Percentiles rank a stretch among this genome's conserved stretches.
Evolutionary conservation across 2,797 vertebrate genomes (phyloP).

Genomic region (Smutsia gigantea): DNA sequence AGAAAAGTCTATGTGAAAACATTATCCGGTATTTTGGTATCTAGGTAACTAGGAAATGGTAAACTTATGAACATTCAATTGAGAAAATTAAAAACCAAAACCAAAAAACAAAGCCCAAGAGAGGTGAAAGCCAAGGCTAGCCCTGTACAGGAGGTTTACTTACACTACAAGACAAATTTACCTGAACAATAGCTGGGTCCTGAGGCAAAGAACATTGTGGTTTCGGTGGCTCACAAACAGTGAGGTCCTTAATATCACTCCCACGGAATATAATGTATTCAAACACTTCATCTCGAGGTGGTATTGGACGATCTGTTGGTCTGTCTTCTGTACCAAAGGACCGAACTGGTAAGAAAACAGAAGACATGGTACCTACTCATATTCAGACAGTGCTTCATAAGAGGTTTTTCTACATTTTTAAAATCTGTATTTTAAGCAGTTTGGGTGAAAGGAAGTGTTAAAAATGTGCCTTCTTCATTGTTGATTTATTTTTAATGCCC

Average conservation of each 20-base stretch:
- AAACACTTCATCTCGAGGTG: slow-evolving; percentile 97
- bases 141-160: background rate
- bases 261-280: slow-evolving; percentile 99
- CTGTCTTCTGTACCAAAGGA: slow-evolving; percentile 98
- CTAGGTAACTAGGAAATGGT: slow-evolving; percentile 29
- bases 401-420: background rate
- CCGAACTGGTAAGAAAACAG: slow-evolving; percentile 89
- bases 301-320: slow-evolving; percentile 97
- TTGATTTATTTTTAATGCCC: slow-evolving; percentile 52
- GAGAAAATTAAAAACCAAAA: background rate
- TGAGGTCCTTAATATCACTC: slow-evolving; percentile 99
- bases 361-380: background rate
- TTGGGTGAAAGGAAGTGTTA: background rate
- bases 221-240: slow-evolving; percentile 98
- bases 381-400: background rate
- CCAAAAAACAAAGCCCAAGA: background rate
- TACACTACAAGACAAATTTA: slow-evolving; percentile 72
- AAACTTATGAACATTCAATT: background rate
- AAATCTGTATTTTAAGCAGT: slow-evolving; percentile 2
- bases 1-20: slow-evolving; percentile 24
- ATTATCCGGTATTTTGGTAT: slow-evolving; percentile 43
- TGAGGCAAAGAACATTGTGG: slow-evolving; percentile 95
- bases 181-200: slow-evolving; percentile 99
- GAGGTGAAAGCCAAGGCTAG: slow-evolving; percentile 11
- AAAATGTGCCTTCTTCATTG: background rate